Percentiles rank a stretch among this genome's conserved stretches.
These are phyloP conservation scores for Cinclus cinclus DNA, from an alignment of 2,113 vertebrate species.

Conservation along the genomic window DNA sequence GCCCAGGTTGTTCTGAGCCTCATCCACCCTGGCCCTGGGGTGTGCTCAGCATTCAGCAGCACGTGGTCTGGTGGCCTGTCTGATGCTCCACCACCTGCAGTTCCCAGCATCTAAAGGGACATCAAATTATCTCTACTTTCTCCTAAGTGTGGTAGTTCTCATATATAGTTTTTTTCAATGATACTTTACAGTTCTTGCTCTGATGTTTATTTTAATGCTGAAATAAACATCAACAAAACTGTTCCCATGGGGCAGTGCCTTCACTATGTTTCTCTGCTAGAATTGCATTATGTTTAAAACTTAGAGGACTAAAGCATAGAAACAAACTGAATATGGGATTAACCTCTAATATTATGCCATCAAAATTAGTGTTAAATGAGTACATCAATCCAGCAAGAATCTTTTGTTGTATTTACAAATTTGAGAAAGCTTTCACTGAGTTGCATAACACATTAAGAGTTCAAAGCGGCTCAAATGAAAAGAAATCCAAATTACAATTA, in stretches of 20 bases:
- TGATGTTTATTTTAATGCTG: not conserved
- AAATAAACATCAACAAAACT: not conserved
- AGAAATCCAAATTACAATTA: not conserved
- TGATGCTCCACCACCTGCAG: not conserved
- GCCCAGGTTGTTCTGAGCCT: not conserved
- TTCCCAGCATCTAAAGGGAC: not conserved
- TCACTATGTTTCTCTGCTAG: not conserved
- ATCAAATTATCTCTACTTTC: not conserved
- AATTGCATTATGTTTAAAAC: not conserved
- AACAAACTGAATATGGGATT: not conserved
- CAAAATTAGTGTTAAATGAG: not conserved
- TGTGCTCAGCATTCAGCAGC: not conserved
- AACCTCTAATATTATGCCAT: not conserved
- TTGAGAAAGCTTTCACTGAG: not conserved
- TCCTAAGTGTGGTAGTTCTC: not conserved
- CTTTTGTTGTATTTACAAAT: not conserved
- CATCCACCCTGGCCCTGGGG: not conserved
- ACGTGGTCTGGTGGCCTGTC: rapidly evolving
- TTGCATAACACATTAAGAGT: not conserved
- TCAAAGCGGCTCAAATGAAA: not conserved
- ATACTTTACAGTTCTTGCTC: not conserved
- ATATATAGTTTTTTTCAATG: not conserved
- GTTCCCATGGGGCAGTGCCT: not conserved
- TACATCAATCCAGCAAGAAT: not conserved
- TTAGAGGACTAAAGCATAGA: not conserved